These are phyloP conservation scores for Caenorhabditis tropicalis DNA, from an alignment of 1,140 invertebrate species.

Conservation along the genomic window DNA sequence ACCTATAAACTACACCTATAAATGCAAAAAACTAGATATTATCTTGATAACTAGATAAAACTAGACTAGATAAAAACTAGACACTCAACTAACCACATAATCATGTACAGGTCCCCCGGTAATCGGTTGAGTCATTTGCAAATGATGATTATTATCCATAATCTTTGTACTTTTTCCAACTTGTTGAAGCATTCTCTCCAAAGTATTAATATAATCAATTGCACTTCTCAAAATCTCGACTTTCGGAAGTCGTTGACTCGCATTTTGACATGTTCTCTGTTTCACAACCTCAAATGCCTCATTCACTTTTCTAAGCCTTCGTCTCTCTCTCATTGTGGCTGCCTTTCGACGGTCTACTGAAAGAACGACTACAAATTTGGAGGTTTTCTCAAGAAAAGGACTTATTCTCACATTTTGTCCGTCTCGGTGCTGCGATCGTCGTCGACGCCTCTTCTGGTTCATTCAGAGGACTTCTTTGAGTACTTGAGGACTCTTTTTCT, in stretches of 20 bases:
- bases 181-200: conserved; percentile 77
- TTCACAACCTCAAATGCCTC: conserved; percentile 96
- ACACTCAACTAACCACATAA: background rate
- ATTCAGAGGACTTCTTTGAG: background rate
- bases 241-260: conserved; percentile 92
- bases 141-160: conserved; percentile 58
- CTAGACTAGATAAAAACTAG: too few relatives aligned
- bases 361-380: conserved; percentile 71
- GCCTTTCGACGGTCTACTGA: conserved; percentile 93
- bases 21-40: too few relatives aligned
- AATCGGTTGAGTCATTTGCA: conserved; percentile 25
- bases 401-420: conserved; percentile 20
- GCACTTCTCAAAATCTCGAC: conserved; percentile 94
- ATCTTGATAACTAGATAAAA: too few relatives aligned
- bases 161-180: conserved; percentile 68
- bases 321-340: conserved; percentile 89
- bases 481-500: background rate
- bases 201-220: conserved; percentile 94
- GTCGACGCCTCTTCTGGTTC: background rate
- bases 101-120: background rate
- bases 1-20: too few relatives aligned
- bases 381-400: background rate
- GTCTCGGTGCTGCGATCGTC: background rate
- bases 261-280: conserved; percentile 87
- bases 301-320: conserved; percentile 92